phyloP scores from a whole-genome alignment of 2,113 vertebrate species.

The Setophaga kirtlandii region DNA sequence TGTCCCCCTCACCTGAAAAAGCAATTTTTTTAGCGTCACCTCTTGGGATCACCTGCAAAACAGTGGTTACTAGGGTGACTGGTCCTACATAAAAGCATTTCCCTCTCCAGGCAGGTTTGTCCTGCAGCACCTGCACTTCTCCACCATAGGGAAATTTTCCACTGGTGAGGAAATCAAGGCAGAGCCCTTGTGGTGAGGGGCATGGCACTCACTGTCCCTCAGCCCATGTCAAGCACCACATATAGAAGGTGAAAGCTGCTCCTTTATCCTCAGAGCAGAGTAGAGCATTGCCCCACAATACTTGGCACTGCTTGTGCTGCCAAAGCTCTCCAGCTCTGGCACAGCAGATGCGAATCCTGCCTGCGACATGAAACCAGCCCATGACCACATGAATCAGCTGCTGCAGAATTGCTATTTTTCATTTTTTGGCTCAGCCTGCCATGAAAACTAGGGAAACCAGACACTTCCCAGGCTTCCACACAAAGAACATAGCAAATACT shows the following conservation, averaged over 20 bases:
- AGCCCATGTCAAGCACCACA: not conserved
- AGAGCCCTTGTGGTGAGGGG: not conserved
- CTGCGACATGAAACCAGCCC: not conserved
- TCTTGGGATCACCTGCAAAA: not conserved
- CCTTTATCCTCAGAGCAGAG: not conserved
- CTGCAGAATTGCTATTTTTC: not conserved
- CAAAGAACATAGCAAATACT: not conserved
- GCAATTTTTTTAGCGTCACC: not conserved
- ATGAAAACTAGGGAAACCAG: not conserved
- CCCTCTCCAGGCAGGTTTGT: not conserved
- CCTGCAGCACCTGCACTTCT: not conserved
- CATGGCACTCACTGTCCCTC: accelerated
- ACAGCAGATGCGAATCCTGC: not conserved
- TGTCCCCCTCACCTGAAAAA: not conserved
- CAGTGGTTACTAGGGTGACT: not conserved
- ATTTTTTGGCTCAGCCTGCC: not conserved
- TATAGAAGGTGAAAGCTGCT: not conserved
- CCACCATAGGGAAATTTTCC: not conserved
- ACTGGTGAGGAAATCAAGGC: not conserved
- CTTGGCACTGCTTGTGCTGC: not conserved
- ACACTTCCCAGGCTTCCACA: constrained; percentile 4
- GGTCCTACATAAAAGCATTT: not conserved
- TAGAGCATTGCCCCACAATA: not conserved
- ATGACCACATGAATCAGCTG: not conserved
- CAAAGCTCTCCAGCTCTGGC: not conserved